Conservation (phyloP, 2,797 vertebrate species). For the Coregonus sp. region DNA sequence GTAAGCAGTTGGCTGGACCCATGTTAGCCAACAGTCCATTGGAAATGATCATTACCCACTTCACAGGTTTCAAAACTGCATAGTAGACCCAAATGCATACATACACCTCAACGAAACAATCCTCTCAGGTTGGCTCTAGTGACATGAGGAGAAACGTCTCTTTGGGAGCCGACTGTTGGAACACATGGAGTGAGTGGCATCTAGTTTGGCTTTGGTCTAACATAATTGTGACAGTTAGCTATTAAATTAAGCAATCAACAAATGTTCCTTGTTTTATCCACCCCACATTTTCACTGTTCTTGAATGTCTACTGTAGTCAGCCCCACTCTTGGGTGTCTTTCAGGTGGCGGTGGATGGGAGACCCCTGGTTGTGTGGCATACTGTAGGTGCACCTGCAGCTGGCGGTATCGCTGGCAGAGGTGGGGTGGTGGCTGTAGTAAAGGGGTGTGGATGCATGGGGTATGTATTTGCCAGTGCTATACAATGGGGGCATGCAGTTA, state of each 20-base stretch:
- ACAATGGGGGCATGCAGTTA: constrained; percentile 51
- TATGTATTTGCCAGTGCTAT: constrained; percentile 44
- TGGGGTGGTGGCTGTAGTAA: neutral
- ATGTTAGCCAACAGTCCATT: neutral
- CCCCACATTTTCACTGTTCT: neutral
- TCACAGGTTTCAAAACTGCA: neutral
- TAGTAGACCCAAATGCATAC: constrained; percentile 5
- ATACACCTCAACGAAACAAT: constrained; percentile 31
- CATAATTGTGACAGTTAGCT: neutral
- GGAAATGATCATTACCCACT: constrained; percentile 1
- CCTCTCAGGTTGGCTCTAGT: neutral
- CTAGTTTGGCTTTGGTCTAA: constrained; percentile 40
- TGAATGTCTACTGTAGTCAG: neutral
- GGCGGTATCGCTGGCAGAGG: constrained; percentile 19
- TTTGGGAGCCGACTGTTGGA: constrained; percentile 4
- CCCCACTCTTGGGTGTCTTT: neutral
- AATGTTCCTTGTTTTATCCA: neutral
- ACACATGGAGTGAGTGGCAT: constrained; percentile 36
- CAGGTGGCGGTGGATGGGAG: neutral
- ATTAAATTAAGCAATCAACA: neutral
- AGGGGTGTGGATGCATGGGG: neutral
- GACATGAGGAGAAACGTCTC: constrained; percentile 12
- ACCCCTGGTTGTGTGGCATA: neutral
- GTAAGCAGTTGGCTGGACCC: neutral
- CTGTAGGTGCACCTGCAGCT: constrained; percentile 4